Conservation (phyloP, 2,888 invertebrate species). For the Rhyacophila evoluta region DNA sequence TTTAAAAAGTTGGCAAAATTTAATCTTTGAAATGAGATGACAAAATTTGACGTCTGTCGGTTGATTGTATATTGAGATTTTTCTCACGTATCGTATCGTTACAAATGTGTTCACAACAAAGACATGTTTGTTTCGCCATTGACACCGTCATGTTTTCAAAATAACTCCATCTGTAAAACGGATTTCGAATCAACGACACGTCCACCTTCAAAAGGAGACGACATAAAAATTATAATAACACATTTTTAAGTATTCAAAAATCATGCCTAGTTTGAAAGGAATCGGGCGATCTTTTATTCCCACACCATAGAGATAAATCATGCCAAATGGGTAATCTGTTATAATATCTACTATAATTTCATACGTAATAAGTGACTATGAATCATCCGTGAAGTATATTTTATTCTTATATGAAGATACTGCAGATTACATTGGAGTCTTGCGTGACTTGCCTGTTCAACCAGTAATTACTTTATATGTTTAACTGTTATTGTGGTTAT, state of each 20-base stretch:
- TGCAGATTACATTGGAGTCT: too few relatives aligned
- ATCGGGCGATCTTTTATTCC: neutral
- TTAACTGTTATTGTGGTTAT: too few relatives aligned
- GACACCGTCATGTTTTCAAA: conserved; percentile 48
- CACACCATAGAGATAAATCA: neutral
- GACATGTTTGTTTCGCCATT: conserved; percentile 49
- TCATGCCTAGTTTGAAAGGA: conserved; percentile 36
- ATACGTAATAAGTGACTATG: too few relatives aligned
- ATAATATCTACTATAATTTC: too few relatives aligned
- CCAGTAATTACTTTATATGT: too few relatives aligned
- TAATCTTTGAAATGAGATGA: neutral
- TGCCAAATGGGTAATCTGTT: neutral
- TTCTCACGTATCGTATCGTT: conserved; percentile 47
- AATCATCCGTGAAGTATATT: too few relatives aligned
- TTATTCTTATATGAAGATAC: too few relatives aligned
- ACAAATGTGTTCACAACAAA: conserved; percentile 52
- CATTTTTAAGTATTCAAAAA: conserved; percentile 48
- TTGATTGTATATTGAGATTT: conserved; percentile 27
- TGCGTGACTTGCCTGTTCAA: too few relatives aligned
- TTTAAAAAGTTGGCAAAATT: neutral
- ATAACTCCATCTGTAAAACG: conserved; percentile 43
- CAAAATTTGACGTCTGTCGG: neutral
- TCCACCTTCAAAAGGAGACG: conserved; percentile 38
- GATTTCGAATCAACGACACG: conserved; percentile 47
- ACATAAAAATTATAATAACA: conserved; percentile 39